Evolutionary conservation across 2,113 vertebrate genomes (phyloP).

Genomic region (Danionella cerebrum): DNA sequence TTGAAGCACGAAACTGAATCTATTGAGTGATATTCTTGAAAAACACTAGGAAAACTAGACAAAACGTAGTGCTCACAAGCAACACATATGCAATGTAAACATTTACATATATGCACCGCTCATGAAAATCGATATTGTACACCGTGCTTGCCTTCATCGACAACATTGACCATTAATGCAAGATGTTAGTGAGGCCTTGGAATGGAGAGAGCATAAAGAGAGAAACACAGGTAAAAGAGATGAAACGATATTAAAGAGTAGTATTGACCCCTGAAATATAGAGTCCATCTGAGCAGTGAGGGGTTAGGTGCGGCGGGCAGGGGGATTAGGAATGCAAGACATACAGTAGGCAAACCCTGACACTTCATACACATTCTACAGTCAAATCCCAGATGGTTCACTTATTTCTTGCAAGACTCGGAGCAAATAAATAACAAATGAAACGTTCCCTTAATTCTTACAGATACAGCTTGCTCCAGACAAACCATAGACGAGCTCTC

Average conservation of each 20-base stretch:
- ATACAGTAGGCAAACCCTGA: slow-evolving; percentile 16
- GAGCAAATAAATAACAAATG: neutral
- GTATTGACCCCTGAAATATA: slow-evolving; percentile 33
- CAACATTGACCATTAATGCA: slow-evolving; percentile 12
- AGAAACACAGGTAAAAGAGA: neutral
- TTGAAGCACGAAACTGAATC: neutral
- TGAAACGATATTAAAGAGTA: slow-evolving; percentile 30
- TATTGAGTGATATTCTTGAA: too few relatives aligned
- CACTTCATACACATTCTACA: slow-evolving; percentile 2
- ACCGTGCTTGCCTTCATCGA: neutral
- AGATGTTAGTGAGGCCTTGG: slow-evolving; percentile 14
- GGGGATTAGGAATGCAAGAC: slow-evolving; percentile 26
- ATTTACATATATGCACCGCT: neutral
- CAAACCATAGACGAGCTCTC: neutral
- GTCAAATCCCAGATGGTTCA: slow-evolving; percentile 1
- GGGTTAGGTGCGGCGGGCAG: neutral
- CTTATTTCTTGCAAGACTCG: neutral
- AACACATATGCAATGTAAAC: slow-evolving; percentile 4
- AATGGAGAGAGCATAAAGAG: neutral
- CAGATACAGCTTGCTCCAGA: slow-evolving; percentile 3
- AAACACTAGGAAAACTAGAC: neutral
- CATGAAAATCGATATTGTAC: neutral
- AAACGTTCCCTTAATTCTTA: slow-evolving; percentile 15
- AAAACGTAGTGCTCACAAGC: too few relatives aligned
- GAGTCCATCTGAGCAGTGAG: slow-evolving; percentile 40